These are phyloP conservation scores for Masticophis lateralis DNA, from an alignment of 2,797 vertebrate species.

Conservation along the genomic window DNA sequence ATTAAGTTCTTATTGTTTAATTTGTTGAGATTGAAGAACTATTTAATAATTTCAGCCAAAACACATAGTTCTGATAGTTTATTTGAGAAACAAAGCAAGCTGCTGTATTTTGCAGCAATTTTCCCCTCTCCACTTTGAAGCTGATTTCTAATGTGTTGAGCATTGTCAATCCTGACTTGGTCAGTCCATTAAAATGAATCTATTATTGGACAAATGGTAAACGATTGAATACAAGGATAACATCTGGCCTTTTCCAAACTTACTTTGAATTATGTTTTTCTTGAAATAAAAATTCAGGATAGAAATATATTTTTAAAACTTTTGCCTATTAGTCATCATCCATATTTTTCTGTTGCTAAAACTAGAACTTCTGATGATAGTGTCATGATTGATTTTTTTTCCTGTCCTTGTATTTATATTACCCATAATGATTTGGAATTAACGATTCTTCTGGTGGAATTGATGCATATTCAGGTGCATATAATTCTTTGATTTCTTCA, in stretches of 20 bases:
- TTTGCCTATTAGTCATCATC: neutral
- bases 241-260: neutral
- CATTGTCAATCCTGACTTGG: neutral
- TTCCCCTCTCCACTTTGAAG: neutral
- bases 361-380: neutral
- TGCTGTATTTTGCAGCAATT: neutral
- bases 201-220: neutral
- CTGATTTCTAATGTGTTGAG: neutral
- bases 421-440: neutral
- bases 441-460: neutral
- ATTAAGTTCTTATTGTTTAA: neutral
- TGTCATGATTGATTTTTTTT: neutral
- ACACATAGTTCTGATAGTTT: neutral
- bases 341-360: neutral
- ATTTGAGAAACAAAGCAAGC: neutral
- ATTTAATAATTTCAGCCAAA: neutral
- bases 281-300: neutral
- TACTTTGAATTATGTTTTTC: neutral
- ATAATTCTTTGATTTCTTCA: neutral
- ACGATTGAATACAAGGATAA: neutral
- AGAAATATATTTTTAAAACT: neutral
- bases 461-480: neutral
- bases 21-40: neutral
- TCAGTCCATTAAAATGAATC: neutral
- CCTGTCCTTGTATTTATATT: neutral